Evolutionary conservation across 2,888 invertebrate species (phyloP), one percentile per base, ranked within the genome.

Genomic region (Scaptomyza cyrtandrae): DNA sequence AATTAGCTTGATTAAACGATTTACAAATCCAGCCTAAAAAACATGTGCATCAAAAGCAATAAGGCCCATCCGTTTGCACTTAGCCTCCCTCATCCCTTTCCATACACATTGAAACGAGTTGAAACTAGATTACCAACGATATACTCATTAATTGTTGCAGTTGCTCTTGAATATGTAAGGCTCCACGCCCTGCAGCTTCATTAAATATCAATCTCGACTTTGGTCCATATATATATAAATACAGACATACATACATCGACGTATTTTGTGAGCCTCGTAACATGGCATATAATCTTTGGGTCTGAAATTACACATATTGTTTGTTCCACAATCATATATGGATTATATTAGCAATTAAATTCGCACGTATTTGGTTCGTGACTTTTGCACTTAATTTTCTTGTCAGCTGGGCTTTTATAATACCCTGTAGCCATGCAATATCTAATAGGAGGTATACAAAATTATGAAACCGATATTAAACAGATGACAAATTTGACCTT

Each of bases 301-400:
- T 14, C 31, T 16, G 24, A 33, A 55, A 27, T 37, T 13, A 2
- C 10, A n/a, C 33, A 39, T 58, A 53, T 27, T 16, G n/a, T 44
- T 41, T 49, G 14, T n/a, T 10, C 9, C 31, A 6, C 45, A 39
- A 49, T 65, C 55, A 54, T 71, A 24, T 33, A 48, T 52, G 29
- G 33, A 43, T 65, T 41, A 16, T 64, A 70, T 65, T 63, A 33
- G 71, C 68, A 73, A 75, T 76, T 78, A 65, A 65, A 60, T 35
- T 14, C 6, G 11, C 41, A 43, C 61, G 41, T 50, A 43, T 41
- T 14, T 31, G 27, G 27, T 14, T 13, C 46, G 27, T 43, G 37
- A 59, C 37, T 58, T 44, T 41, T 24, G 19, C 7, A 41, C 16
- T n/a, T 24, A 0, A 9, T 29, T 35, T 63, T 53, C 49, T n/a